These are phyloP conservation scores for Cryptotermes secundus DNA, from an alignment of 1,140 invertebrate genomes.

Conservation along the genomic window DNA sequence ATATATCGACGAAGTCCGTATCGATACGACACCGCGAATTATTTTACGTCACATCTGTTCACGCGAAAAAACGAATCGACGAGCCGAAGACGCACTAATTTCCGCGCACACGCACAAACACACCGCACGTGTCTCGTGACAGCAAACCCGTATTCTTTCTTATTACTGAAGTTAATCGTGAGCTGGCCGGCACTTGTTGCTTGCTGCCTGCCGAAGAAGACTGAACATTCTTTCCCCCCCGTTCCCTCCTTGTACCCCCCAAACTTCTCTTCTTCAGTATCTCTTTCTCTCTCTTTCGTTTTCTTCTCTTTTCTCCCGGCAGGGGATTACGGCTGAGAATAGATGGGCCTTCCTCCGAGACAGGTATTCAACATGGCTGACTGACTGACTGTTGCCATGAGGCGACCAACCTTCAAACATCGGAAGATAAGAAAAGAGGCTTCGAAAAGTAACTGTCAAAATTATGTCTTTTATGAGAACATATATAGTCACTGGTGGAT, in stretches of 20 bases:
- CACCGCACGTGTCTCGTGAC: background rate
- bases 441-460: background rate
- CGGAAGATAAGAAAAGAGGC: background rate
- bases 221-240: background rate
- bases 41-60: background rate
- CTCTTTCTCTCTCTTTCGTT: background rate
- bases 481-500: background rate
- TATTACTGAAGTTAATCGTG: background rate
- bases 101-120: background rate
- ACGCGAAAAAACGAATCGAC: background rate
- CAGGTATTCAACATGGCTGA: conserved; percentile 18
- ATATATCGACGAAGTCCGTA: background rate
- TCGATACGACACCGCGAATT: background rate
- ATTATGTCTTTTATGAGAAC: background rate
- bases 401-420: conserved; percentile 8
- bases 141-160: background rate
- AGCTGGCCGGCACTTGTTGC: background rate
- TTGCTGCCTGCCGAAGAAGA: background rate
- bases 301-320: conserved; percentile 18
- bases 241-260: background rate
- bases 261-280: background rate
- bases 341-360: background rate
- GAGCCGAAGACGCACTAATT: background rate
- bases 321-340: conserved; percentile 18
- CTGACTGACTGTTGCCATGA: conserved; percentile 15